These are phyloP conservation scores for Galendromus occidentalis DNA, from an alignment of 1,140 invertebrate species.

Conservation along the genomic window DNA sequence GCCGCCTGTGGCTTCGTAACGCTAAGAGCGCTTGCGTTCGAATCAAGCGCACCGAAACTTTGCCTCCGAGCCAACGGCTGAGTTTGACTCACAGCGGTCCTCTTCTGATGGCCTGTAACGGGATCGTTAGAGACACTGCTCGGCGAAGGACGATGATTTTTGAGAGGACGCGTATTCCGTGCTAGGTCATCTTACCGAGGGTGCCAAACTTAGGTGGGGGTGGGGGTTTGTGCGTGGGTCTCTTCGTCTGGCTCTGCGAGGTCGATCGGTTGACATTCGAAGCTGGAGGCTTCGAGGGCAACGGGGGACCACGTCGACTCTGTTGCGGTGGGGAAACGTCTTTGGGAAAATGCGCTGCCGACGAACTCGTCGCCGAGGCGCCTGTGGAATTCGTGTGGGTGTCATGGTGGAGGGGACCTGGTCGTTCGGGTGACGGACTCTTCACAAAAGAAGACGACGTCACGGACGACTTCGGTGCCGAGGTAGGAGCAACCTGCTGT, in stretches of 20 bases:
- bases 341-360: background rate
- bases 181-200: background rate
- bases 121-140: too few species aligned
- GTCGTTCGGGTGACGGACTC: background rate
- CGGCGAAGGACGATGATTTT: too few species aligned
- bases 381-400: background rate
- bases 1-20: slow-evolving; percentile 1
- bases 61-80: slow-evolving; percentile 2
- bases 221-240: slow-evolving; percentile 1
- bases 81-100: slow-evolving; percentile 3
- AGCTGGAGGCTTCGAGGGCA: background rate
- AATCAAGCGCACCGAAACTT: background rate
- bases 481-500: background rate
- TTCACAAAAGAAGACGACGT: background rate
- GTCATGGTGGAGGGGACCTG: background rate
- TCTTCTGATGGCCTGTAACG: too few species aligned
- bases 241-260: background rate
- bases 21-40: background rate
- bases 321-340: background rate
- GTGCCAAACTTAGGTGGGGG: slow-evolving; percentile 7
- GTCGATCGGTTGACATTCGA: too few species aligned
- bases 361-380: too few species aligned
- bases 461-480: background rate
- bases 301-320: background rate
- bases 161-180: too few species aligned